Conservation (phyloP, 1,140 invertebrate species). For the Drosophila lini region DNA sequence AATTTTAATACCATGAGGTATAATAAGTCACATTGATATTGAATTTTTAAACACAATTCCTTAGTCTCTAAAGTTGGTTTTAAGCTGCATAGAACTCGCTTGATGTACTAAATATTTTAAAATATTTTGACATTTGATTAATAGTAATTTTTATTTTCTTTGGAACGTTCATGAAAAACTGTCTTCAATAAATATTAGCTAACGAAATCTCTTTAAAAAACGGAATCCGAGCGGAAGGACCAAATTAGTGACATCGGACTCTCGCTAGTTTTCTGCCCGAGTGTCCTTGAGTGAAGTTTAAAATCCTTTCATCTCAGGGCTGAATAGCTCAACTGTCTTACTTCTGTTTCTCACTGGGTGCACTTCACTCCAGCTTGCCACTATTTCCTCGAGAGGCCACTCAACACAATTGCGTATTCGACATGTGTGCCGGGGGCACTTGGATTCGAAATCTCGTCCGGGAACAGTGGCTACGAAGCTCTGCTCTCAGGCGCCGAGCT, state of each 20-base stretch:
- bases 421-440: constrained; percentile 50
- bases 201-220: neutral
- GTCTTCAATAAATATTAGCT: neutral
- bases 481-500: neutral
- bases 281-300: constrained; percentile 33
- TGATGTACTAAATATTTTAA: too few relatives aligned
- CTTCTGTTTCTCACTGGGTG: constrained; percentile 16
- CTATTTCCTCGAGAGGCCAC: constrained; percentile 37
- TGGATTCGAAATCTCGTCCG: constrained; percentile 25
- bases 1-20: neutral
- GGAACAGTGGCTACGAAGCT: neutral
- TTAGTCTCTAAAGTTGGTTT: neutral
- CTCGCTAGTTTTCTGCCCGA: constrained; percentile 4
- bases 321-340: constrained; percentile 38
- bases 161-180: neutral
- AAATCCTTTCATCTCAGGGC: constrained; percentile 30
- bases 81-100: neutral
- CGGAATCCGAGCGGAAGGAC: neutral
- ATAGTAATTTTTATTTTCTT: neutral
- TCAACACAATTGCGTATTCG: constrained; percentile 54
- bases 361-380: constrained; percentile 21
- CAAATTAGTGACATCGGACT: constrained; percentile 22
- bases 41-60: neutral
- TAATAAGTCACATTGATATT: neutral
- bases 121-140: neutral